Evolutionary conservation across 2,113 vertebrate species (phyloP).

Genomic region (Lota lota): DNA sequence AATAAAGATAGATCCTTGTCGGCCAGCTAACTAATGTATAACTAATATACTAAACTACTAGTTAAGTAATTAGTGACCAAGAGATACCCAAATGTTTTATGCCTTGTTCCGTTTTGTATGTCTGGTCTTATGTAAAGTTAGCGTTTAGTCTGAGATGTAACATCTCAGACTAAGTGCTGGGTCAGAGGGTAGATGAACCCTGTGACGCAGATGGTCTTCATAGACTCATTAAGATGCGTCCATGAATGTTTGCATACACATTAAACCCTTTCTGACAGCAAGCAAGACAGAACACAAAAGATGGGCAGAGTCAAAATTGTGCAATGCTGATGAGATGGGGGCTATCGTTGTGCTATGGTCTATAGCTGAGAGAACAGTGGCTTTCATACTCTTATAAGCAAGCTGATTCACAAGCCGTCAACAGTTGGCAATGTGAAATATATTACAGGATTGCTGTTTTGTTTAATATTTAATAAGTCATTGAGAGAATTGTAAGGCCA

Average conservation of each 20-base stretch:
- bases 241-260: slow-evolving; percentile 39
- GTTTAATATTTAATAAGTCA: no score
- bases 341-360: background rate
- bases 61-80: background rate
- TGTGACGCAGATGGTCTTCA: slow-evolving; percentile 48
- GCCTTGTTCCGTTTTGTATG: background rate
- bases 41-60: background rate
- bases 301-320: slow-evolving; percentile 44
- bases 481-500: no score
- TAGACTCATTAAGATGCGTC: slow-evolving; percentile 24
- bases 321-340: slow-evolving; percentile 34
- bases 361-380: background rate
- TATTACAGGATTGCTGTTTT: no score
- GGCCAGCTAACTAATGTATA: background rate
- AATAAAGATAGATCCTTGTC: background rate
- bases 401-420: slow-evolving; percentile 40
- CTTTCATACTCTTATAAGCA: background rate
- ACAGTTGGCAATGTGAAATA: slow-evolving; percentile 22
- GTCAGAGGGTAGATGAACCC: slow-evolving; percentile 7
- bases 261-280: slow-evolving; percentile 52
- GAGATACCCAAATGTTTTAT: no score
- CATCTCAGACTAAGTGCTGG: background rate
- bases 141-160: background rate
- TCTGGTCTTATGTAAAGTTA: background rate
- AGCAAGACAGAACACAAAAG: slow-evolving; percentile 23